Evolutionary conservation across 2,113 vertebrate species (phyloP).

Genomic region (Prunella himalayana): DNA sequence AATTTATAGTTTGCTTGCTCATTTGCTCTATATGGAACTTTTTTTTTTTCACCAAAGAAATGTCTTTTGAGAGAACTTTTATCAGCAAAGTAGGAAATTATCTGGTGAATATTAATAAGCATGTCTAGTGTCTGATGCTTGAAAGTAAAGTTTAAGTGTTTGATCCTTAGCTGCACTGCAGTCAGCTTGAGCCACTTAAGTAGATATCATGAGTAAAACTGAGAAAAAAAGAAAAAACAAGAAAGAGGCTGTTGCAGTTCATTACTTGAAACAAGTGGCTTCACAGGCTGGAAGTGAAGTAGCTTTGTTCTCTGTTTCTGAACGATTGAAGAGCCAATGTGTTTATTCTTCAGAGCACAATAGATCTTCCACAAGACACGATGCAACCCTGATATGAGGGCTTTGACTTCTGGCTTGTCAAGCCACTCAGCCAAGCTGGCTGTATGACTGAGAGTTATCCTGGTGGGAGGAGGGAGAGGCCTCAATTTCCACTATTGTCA

Average conservation of each 20-base stretch:
- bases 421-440: not conserved
- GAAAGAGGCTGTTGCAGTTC: not conserved
- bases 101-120: slow-evolving; percentile 47
- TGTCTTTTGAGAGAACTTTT: slow-evolving; percentile 23
- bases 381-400: not conserved
- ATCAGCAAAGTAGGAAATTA: slow-evolving; percentile 22
- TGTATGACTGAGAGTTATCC: not conserved
- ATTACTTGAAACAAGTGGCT: not conserved
- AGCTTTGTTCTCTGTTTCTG: not conserved
- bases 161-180: slow-evolving; percentile 34
- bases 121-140: not conserved
- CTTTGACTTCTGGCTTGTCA: not conserved
- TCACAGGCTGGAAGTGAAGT: not conserved
- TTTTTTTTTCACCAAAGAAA: not conserved
- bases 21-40: not conserved
- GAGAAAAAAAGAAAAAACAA: not conserved
- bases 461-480: not conserved
- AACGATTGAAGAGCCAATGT: not conserved
- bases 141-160: slow-evolving; percentile 37
- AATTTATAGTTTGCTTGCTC: slow-evolving; percentile 31
- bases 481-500: not conserved
- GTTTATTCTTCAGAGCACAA: not conserved
- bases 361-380: not conserved
- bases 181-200: not conserved
- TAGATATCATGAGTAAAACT: not conserved